phyloP scores from a whole-genome alignment of 2,888 invertebrate species.

The Axea sp. region DNA sequence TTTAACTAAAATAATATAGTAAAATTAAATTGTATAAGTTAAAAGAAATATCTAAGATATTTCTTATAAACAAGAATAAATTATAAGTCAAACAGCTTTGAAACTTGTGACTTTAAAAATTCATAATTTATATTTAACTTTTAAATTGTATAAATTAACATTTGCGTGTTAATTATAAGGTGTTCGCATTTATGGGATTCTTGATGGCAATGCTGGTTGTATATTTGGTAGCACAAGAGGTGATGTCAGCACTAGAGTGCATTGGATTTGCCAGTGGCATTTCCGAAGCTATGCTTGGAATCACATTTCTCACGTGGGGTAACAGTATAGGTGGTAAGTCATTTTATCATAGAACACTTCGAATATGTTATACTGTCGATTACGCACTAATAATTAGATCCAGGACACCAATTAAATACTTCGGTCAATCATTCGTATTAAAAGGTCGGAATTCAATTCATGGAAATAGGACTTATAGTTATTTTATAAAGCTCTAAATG shows the following conservation, averaged over 20 bases:
- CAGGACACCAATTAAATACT: constrained; percentile 25
- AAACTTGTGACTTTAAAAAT: no score
- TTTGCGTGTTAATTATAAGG: constrained; percentile 61
- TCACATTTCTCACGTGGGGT: constrained; percentile 85
- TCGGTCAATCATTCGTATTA: constrained; percentile 19
- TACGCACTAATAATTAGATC: constrained; percentile 44
- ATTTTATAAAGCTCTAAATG: no score
- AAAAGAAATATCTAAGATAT: no score
- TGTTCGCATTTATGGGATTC: constrained; percentile 82
- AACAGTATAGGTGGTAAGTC: constrained; percentile 81
- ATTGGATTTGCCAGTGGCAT: constrained; percentile 82
- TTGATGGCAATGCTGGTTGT: constrained; percentile 82
- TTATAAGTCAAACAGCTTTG: no score
- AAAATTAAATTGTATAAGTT: no score
- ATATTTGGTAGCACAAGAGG: constrained; percentile 83
- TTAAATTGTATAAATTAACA: no score
- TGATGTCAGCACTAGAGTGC: constrained; percentile 81
- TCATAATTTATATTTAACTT: no score
- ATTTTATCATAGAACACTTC: constrained; percentile 40
- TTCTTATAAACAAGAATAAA: no score
- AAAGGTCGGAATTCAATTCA: no score
- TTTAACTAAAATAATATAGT: no score
- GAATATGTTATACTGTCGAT: constrained; percentile 50
- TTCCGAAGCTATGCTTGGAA: constrained; percentile 83
- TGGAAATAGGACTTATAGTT: no score